Base-by-base conservation (phyloP, 2,113 vertebrate genomes). In the Calyptommatus sinebrachiatus region DNA sequence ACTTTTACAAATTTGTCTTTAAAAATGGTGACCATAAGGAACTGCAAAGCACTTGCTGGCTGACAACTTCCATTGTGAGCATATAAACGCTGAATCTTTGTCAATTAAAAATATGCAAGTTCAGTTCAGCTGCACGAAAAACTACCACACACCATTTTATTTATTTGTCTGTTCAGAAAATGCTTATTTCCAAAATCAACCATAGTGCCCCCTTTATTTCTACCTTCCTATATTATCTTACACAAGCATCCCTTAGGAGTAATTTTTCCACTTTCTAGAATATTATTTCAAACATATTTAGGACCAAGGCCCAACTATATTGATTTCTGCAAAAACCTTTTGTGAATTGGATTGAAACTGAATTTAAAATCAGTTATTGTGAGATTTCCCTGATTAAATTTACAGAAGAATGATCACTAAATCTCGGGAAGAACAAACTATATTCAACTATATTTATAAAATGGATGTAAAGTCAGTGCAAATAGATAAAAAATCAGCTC, bases 81-180 rank as follows among this genome's bases (percentile, higher is more conserved):
- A 78, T 62, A 35, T 26, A n/a, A 84, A 82, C 46, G 62, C 35
- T 80, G 35, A 68, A 82, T 41, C n/a, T 63, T n/a, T 28, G 87
- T 71, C 71, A 84, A 84, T 73, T 79, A 45, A 67, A 71, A 82
- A 7, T 84, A 62, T 90, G 16, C 1, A n/a, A 8, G 77, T 53
- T n/a, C 1, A 20, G 65, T 22, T 48, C 70, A 81, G 53, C 66
- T 85, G 29, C 2, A 1, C 22, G 35, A 24, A 77, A 28, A 85
- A 67, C 75, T 78, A 81, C 22, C n/a, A 77, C 60, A 50, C 35
- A 57, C 5, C 18, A 4, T 57, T 57, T 57, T 5, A 50, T 57
- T 16, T 57, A 14, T 53, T 14, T 53, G 16, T 53, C 10, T 14
- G 18, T 18, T 18, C 53, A 57, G 53, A 73, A 85, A 89, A 81